Evolutionary conservation across 2,797 vertebrate species (phyloP), one percentile per base, ranked within the genome.

Genomic region (Oryzias sinensis): DNA sequence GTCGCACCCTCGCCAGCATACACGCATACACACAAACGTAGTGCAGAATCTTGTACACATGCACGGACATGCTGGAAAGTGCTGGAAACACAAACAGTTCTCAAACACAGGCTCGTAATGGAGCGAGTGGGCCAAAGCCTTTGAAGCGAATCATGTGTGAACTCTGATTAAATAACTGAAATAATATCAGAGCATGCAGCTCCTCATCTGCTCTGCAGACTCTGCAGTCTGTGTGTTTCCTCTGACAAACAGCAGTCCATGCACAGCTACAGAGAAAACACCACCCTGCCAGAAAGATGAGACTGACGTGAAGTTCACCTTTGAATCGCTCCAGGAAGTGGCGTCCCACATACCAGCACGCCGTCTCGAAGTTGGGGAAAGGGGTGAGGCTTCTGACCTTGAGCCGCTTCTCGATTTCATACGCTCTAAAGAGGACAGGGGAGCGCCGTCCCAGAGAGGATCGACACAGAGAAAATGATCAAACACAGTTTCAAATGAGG

Each of bases 291-390:
- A 44, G 74, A 48, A 37, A 53, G 33, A 56, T 29, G 16, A 4
- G 17, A 45, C 1, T 40, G 27, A 68, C 62, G 24, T 1, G 42
- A 54, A 50, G 22, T 62, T 82, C 91, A 99, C 97, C 95, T 96
- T 95, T 98, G 91, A 98, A 98, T 2, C 92, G 89, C 84, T 99
- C 97, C 6, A 99, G 92, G 27, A 96, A 91, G 78, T 97, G 94
- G 67, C 92, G 94, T 53, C 96, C 97, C 87, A 94, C 95, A 44
- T 99, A 99, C 96, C 97, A 99, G 88, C 97, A 99, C 0, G 96
- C 96, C 0, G 97, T 98, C 90, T 99, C 96, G 1, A 93, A 99
- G 91, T 98, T 99, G 53, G 93, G 88, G 79, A 98, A 99, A 65
- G 97, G 96, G 57, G 91, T 98, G 87, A 98, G 92, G 44, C 95